phyloP scores from a whole-genome alignment of 2,888 invertebrate genomes.

The Andrena flavipes region DNA sequence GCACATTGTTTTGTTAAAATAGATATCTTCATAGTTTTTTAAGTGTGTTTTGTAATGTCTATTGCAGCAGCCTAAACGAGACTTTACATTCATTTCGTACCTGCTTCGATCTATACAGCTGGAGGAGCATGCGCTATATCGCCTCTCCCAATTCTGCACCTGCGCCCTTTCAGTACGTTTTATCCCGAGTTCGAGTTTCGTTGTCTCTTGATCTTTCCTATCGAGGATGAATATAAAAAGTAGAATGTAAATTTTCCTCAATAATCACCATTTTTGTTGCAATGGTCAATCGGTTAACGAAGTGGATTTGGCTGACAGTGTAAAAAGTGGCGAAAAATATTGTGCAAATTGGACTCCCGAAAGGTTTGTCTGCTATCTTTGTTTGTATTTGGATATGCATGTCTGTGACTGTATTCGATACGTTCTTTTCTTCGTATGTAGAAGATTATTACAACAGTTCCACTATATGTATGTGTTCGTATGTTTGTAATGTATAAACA shows the following conservation, averaged over 20 bases:
- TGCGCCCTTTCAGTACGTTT: conserved; percentile 19
- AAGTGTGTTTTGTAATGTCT: not conserved
- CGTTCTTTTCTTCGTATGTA: too few species aligned
- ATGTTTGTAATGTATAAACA: too few species aligned
- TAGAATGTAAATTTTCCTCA: not conserved
- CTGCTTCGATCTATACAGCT: conserved; percentile 44
- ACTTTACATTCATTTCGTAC: conserved; percentile 9
- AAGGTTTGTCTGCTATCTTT: conserved; percentile 24
- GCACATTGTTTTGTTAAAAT: too few species aligned
- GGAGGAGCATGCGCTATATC: conserved; percentile 33
- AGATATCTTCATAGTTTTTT: too few species aligned
- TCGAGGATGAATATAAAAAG: not conserved
- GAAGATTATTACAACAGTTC: too few species aligned
- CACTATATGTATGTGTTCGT: too few species aligned
- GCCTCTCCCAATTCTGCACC: not conserved
- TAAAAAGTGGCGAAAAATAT: not conserved
- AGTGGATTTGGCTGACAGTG: conserved; percentile 6
- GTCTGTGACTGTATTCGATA: too few species aligned
- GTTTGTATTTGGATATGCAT: too few species aligned
- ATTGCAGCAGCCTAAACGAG: not conserved
- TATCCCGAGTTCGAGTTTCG: conserved; percentile 4
- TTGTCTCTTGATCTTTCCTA: not conserved
- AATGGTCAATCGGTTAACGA: conserved; percentile 17
- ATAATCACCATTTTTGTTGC: not conserved
- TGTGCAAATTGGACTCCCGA: not conserved